Conservation (phyloP, 1,140 invertebrate genomes). For the Drosophila equinoxialis region DNA sequence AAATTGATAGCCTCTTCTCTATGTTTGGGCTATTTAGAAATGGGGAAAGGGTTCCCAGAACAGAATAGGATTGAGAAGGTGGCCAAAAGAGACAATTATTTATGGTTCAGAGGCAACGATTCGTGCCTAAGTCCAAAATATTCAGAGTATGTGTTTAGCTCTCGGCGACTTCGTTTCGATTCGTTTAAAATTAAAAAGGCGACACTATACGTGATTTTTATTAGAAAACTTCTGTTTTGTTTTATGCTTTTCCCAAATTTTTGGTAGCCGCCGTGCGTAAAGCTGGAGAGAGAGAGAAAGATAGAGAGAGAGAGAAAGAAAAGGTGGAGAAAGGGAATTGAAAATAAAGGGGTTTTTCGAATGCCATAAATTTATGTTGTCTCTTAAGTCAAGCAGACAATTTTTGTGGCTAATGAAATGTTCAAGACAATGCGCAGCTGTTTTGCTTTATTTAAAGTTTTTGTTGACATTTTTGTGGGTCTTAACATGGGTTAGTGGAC, state of each 20-base stretch:
- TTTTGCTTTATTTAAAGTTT: slow-evolving; percentile 26
- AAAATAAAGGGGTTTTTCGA: slow-evolving; percentile 66
- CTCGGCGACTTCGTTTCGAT: slow-evolving; percentile 43
- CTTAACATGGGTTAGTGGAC: slow-evolving; percentile 37
- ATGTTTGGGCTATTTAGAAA: not conserved
- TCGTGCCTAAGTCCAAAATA: slow-evolving; percentile 75
- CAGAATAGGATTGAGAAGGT: slow-evolving; percentile 38
- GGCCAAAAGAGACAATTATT: slow-evolving; percentile 41
- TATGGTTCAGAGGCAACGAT: slow-evolving; percentile 60
- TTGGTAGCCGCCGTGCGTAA: slow-evolving; percentile 52
- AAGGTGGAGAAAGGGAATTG: not conserved
- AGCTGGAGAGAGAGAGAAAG: slow-evolving; percentile 11
- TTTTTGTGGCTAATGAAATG: slow-evolving; percentile 52
- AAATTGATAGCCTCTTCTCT: slow-evolving; percentile 61
- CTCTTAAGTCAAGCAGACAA: slow-evolving; percentile 45
- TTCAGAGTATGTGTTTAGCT: slow-evolving; percentile 31
- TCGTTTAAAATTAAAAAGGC: slow-evolving; percentile 69
- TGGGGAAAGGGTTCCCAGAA: slow-evolving; percentile 66
- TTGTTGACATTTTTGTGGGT: slow-evolving; percentile 57
- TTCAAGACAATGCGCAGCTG: slow-evolving; percentile 59
- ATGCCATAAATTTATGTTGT: slow-evolving; percentile 62
- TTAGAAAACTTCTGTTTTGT: slow-evolving; percentile 60
- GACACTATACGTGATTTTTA: slow-evolving; percentile 78
- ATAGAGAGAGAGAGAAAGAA: slow-evolving; percentile 25
- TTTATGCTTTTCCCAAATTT: slow-evolving; percentile 52